These are phyloP conservation scores for Eupithecia subumbrata DNA, from an alignment of 2,888 invertebrate genomes.

Conservation along the genomic window DNA sequence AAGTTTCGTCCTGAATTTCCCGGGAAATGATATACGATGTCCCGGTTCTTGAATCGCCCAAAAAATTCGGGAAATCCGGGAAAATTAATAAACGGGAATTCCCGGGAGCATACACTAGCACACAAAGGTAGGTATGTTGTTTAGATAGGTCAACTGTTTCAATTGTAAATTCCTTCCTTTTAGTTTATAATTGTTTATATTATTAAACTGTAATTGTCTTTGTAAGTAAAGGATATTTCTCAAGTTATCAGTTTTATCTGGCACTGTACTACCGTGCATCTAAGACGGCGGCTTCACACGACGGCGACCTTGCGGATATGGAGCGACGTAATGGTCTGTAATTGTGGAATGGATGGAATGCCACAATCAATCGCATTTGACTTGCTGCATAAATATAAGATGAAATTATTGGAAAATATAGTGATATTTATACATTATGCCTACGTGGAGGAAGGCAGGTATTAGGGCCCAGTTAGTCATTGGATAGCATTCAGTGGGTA, in stretches of 20 bases:
- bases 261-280: constrained; percentile 59
- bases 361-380: constrained; percentile 67
- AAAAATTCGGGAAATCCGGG: too few relatives aligned
- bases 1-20: too few relatives aligned
- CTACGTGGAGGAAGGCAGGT: background rate
- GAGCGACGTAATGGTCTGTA: constrained; percentile 73
- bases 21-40: too few relatives aligned
- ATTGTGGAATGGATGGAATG: constrained; percentile 77
- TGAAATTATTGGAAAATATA: background rate
- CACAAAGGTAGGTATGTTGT: too few relatives aligned
- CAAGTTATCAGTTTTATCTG: constrained; percentile 6
- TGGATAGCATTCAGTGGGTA: background rate
- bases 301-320: constrained; percentile 73
- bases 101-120: too few relatives aligned
- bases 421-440: background rate
- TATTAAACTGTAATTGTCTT: too few relatives aligned
- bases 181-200: too few relatives aligned
- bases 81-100: too few relatives aligned
- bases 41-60: too few relatives aligned
- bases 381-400: constrained; percentile 26
- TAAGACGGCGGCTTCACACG: constrained; percentile 71
- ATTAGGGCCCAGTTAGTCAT: background rate
- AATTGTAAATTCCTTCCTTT: too few relatives aligned
- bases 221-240: background rate
- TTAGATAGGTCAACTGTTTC: too few relatives aligned